phyloP scores from a whole-genome alignment of 2,113 vertebrate species.

The Antechinus stuartii region DNA sequence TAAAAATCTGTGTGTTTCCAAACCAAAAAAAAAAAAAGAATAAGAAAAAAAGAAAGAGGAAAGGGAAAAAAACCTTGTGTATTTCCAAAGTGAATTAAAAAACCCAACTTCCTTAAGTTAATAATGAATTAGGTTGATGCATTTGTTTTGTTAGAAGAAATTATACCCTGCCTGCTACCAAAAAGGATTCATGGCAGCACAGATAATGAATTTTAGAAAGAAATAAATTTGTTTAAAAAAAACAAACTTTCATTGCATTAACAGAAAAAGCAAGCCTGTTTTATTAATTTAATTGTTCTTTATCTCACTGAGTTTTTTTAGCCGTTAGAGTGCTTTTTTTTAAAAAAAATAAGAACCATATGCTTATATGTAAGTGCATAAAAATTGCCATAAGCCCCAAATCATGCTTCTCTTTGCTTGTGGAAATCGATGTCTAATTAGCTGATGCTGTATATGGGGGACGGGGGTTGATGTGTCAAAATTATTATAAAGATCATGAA shows the following conservation, averaged over 20 bases:
- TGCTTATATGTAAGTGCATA: background rate
- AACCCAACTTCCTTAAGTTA: background rate
- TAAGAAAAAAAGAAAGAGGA: no score
- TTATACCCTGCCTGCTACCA: background rate
- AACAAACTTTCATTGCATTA: conserved; percentile 5
- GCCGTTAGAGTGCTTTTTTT: background rate
- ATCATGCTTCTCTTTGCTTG: background rate
- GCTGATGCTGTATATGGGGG: background rate
- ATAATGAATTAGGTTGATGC: conserved; percentile 7
- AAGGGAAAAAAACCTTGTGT: background rate
- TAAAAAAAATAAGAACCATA: background rate
- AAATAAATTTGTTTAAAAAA: background rate
- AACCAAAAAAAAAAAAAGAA: background rate
- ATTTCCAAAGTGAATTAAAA: conserved; percentile 2
- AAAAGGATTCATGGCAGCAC: background rate
- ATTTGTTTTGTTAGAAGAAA: conserved; percentile 1
- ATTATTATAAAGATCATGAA: background rate
- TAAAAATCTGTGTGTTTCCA: background rate
- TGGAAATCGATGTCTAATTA: background rate
- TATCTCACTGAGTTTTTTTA: background rate
- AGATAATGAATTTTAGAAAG: conserved; percentile 3
- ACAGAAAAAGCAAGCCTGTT: background rate
- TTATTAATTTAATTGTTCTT: conserved; percentile 2
- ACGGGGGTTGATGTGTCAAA: background rate
- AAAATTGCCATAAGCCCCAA: background rate